Evolutionary conservation across 2,888 invertebrate genomes (phyloP).

Genomic region (Brachynemurus nebulosus): DNA sequence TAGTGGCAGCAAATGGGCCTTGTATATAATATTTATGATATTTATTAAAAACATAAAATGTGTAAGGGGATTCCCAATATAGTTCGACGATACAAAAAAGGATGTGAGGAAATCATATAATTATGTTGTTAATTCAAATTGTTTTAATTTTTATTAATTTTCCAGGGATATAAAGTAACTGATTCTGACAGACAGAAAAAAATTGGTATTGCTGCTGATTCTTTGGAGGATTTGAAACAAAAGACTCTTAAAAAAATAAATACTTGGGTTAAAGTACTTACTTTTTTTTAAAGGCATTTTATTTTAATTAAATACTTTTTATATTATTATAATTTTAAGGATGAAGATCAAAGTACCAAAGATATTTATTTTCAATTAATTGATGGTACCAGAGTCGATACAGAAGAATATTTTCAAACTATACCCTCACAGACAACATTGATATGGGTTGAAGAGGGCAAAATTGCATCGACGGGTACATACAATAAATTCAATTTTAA

Average conservation of each 20-base stretch:
- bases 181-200: conserved; percentile 50
- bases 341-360: background rate
- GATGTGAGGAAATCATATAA: no score
- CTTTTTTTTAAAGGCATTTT: background rate
- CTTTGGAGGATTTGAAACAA: conserved; percentile 46
- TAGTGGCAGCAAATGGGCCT: no score
- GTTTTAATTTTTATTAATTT: no score
- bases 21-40: no score
- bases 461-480: conserved; percentile 27
- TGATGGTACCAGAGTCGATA: conserved; percentile 58
- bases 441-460: conserved; percentile 35
- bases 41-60: no score
- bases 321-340: background rate
- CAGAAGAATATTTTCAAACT: conserved; percentile 63
- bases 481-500: no score
- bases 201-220: conserved; percentile 56
- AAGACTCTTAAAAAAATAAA: conserved; percentile 54
- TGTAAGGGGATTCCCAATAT: no score
- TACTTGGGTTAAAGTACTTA: conserved; percentile 29
- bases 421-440: conserved; percentile 63
- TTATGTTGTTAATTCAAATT: no score
- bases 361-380: conserved; percentile 28
- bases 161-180: conserved; percentile 61
- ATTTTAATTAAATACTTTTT: background rate
- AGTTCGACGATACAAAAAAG: no score